Conservation (phyloP, 1,140 invertebrate species). For the Diachasma alloeum region DNA sequence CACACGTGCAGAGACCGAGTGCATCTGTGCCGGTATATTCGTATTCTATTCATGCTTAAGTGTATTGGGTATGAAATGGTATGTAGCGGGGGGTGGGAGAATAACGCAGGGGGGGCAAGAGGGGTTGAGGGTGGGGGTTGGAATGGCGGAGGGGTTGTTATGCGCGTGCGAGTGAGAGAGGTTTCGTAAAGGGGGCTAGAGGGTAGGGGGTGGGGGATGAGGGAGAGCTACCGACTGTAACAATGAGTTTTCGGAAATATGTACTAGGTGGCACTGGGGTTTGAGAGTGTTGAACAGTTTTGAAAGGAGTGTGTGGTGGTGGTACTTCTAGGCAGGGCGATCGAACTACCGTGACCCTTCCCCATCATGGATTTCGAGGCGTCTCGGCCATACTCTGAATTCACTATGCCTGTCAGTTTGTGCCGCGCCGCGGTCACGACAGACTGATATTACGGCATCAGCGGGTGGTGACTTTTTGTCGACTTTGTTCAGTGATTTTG, state of each 20-base stretch:
- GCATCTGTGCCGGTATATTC: neutral
- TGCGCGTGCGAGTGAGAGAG: neutral
- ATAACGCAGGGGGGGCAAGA: neutral
- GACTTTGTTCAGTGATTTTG: neutral
- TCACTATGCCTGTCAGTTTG: conserved; percentile 26
- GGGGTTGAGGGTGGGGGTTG: neutral
- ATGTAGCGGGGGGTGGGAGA: neutral
- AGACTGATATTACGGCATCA: neutral
- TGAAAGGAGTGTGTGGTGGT: neutral
- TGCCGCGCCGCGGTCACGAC: conserved; percentile 32
- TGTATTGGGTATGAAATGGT: neutral
- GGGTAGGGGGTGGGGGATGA: too few species aligned
- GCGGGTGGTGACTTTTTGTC: neutral
- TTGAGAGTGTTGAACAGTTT: neutral
- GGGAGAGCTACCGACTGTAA: conserved; percentile 6
- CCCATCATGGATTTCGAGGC: conserved; percentile 18
- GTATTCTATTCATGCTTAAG: neutral
- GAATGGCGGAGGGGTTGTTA: neutral
- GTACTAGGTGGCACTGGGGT: conserved; percentile 20
- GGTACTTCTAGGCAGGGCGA: conserved; percentile 1
- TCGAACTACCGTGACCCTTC: conserved; percentile 33
- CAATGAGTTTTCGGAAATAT: conserved; percentile 20
- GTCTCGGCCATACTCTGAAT: neutral
- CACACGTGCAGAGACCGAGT: neutral
- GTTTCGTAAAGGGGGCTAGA: too few species aligned